Evolutionary conservation across 2,113 vertebrate species (phyloP).

Genomic region (Daphoenositta chrysoptera): DNA sequence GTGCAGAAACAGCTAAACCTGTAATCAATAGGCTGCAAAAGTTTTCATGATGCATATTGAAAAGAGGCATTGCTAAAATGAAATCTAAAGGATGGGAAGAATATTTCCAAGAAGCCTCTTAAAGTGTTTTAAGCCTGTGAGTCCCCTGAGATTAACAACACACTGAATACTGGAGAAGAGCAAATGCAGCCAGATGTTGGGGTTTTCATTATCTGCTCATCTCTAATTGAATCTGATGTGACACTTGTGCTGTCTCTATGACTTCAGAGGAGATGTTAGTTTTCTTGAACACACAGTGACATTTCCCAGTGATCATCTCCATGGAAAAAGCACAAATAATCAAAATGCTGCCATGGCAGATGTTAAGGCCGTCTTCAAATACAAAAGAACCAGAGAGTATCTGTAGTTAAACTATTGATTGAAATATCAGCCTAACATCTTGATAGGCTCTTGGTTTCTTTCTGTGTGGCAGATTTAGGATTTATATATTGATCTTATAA

Average conservation of each 20-base stretch:
- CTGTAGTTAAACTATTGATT: neutral
- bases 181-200: conserved; percentile 17
- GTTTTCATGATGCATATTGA: neutral
- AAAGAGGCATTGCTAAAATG: neutral
- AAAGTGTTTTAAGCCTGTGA: neutral
- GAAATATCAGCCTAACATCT: neutral
- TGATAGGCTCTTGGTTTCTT: neutral
- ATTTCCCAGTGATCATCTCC: neutral
- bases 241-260: neutral
- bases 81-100: neutral
- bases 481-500: neutral
- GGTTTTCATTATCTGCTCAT: conserved; percentile 6
- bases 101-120: neutral
- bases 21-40: neutral
- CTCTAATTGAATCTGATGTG: conserved; percentile 32
- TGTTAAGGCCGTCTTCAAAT: neutral
- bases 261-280: conserved; percentile 10
- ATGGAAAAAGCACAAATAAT: neutral
- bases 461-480: neutral
- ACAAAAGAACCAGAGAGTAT: neutral
- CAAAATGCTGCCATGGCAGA: neutral
- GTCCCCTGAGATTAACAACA: neutral
- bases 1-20: neutral
- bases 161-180: neutral
- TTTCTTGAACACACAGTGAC: conserved; percentile 5